Evolutionary conservation across 2,113 vertebrate genomes (phyloP), one percentile per base, ranked within the genome.

Genomic region (Phyllostomus discolor): DNA sequence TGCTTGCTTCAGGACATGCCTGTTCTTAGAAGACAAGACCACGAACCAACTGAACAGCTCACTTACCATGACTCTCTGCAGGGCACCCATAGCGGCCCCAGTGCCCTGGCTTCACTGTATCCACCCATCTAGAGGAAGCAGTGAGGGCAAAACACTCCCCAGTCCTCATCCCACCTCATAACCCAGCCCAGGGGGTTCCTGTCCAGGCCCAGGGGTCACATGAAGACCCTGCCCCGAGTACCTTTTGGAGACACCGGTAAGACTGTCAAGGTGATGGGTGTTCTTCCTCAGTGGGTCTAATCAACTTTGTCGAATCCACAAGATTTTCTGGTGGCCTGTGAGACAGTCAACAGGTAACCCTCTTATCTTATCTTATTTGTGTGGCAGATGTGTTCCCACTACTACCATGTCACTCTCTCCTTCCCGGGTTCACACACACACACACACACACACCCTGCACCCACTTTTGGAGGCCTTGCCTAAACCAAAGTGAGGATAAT

Each of bases 101-200:
- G 79, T 22, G 11, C 33, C 22, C 38, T 41, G 22, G 19, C 66
- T 19, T n/a, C 33, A 26, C 28, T 5, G 41, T 11, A 10, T 31
- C 67, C 38, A 28, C 46, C 1, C 0, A 62, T n/a, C 35, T 54
- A 33, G 78, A 82, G n/a, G 54, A 64, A 35, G 54, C 66, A 31
- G 43, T 5, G 38, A 54, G 75, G 31, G 69, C 10, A 2, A 64
- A 38, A 67, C 31, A 20, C 17, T 4, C 17, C 52, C 83, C 19
- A 19, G 11, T 38, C 2, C 31, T 0, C 0, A 33, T 12, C 2
- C 52, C 26, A 52, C 10, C 14, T 7, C 52, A 24, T 64, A 54
- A 46, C 43, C 62, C 73, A 41, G 62, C 35, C 8, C 28, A 35
- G 33, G 67, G 67, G 9, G 4, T 38, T 70, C 35, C 67, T 10